These are phyloP conservation scores for Lapara coniferarum DNA, from an alignment of 2,888 invertebrate genomes.

Conservation along the genomic window DNA sequence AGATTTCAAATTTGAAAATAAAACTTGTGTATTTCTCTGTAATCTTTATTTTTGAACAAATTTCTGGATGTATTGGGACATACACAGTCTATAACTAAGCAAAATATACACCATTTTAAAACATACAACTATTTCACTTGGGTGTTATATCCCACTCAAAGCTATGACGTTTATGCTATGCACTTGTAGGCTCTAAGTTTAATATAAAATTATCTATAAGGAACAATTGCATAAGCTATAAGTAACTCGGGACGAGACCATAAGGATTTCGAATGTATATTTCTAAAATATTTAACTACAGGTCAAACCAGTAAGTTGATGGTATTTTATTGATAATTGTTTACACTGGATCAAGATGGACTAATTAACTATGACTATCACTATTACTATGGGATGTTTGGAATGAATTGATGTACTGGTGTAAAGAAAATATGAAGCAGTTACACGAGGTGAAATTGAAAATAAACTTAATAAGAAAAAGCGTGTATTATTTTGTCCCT, in stretches of 20 bases:
- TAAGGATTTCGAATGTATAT: neutral
- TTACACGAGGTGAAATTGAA: neutral
- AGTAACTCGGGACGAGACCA: slow-evolving; percentile 17
- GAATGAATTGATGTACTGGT: neutral
- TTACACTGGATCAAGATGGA: neutral
- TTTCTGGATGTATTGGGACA: slow-evolving; percentile 51
- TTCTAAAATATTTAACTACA: slow-evolving; percentile 4
- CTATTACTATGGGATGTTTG: neutral
- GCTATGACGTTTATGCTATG: slow-evolving; percentile 30
- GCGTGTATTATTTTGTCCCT: slow-evolving; percentile 1
- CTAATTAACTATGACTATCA: neutral
- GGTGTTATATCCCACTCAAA: slow-evolving; percentile 37
- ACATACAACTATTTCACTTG: slow-evolving; percentile 41
- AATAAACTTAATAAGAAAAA: slow-evolving; percentile 12
- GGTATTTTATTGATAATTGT: neutral
- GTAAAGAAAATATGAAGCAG: neutral
- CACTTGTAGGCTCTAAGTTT: slow-evolving; percentile 36
- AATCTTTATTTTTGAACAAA: slow-evolving; percentile 69
- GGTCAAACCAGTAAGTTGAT: slow-evolving; percentile 1
- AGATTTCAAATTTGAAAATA: neutral
- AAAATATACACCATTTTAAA: slow-evolving; percentile 62
- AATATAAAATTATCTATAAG: slow-evolving; percentile 33
- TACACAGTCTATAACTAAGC: slow-evolving; percentile 53
- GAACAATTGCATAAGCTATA: slow-evolving; percentile 39
- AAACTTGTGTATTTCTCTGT: slow-evolving; percentile 35